Percentiles rank a stretch among this genome's conserved stretches.
phyloP scores from a whole-genome alignment of 1,140 invertebrate genomes.

The Batillaria attramentaria region DNA sequence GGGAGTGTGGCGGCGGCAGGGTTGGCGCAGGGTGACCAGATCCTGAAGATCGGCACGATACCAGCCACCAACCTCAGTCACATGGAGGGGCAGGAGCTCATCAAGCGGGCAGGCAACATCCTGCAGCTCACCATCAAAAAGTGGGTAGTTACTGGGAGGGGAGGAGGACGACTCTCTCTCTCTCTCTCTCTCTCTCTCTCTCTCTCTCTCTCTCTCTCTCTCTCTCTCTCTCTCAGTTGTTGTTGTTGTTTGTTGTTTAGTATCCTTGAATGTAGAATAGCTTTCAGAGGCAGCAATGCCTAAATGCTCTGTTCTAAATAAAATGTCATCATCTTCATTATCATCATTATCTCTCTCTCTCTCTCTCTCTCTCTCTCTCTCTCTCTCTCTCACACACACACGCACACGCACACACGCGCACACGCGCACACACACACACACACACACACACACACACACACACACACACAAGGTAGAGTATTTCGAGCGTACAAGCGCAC shows the following conservation, averaged over 20 bases:
- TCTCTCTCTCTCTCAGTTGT: too few species aligned
- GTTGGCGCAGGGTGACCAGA: constrained; percentile 88
- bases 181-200: neutral
- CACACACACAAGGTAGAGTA: neutral
- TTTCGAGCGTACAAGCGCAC: neutral
- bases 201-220: constrained; percentile 6
- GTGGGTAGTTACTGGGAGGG: constrained; percentile 36
- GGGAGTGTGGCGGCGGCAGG: constrained; percentile 63
- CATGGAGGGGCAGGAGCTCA: constrained; percentile 90
- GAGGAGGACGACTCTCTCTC: neutral
- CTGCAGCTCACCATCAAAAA: constrained; percentile 68
- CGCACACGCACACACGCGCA: neutral
- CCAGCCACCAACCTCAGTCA: constrained; percentile 89
- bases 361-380: too few species aligned
- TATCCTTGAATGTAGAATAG: too few species aligned
- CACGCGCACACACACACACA: constrained; percentile 3
- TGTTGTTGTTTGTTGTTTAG: too few species aligned
- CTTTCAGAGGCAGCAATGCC: too few species aligned
- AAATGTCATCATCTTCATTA: neutral
- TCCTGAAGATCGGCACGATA: constrained; percentile 90
- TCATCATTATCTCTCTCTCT: neutral
- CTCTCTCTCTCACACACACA: neutral
- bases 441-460: constrained; percentile 5
- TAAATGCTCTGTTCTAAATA: too few species aligned
- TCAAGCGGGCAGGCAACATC: constrained; percentile 80